Evolutionary conservation across 2,797 vertebrate species (phyloP).

Genomic region (Chaetophractus vellerosus): DNA sequence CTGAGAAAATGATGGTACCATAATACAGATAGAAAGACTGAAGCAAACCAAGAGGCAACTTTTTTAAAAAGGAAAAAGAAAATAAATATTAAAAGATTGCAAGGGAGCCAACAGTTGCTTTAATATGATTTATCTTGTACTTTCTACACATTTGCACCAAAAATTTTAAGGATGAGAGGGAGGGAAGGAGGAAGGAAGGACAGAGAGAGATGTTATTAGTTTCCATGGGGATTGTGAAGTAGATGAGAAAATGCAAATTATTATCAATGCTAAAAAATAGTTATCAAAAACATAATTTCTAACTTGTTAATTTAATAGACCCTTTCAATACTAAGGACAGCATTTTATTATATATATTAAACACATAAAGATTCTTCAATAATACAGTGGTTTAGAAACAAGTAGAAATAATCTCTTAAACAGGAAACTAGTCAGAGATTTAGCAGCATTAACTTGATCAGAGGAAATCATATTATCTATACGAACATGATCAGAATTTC

Average conservation of each 20-base stretch:
- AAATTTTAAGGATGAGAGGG: neutral
- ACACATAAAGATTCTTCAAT: neutral
- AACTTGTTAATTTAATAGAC: neutral
- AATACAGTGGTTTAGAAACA: neutral
- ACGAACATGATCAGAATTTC: constrained; percentile 44
- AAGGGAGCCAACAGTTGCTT: neutral
- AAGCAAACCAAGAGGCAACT: neutral
- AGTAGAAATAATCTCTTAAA: constrained; percentile 36
- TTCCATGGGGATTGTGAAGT: constrained; percentile 22
- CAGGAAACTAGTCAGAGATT: constrained; percentile 17
- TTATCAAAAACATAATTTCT: constrained; percentile 20
- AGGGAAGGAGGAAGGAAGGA: neutral
- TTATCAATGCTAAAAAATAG: constrained; percentile 46
- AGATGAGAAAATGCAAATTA: neutral
- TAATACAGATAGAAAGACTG: neutral
- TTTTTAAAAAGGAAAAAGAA: neutral
- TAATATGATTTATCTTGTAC: neutral
- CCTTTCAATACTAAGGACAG: neutral
- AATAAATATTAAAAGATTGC: neutral
- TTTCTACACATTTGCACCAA: neutral
- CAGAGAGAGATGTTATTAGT: neutral
- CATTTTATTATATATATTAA: neutral
- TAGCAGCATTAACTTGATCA: constrained; percentile 12
- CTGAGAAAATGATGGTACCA: neutral
- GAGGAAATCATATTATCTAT: neutral